Conservation (phyloP, 2,888 invertebrate genomes). For the Litoditis marina region DNA sequence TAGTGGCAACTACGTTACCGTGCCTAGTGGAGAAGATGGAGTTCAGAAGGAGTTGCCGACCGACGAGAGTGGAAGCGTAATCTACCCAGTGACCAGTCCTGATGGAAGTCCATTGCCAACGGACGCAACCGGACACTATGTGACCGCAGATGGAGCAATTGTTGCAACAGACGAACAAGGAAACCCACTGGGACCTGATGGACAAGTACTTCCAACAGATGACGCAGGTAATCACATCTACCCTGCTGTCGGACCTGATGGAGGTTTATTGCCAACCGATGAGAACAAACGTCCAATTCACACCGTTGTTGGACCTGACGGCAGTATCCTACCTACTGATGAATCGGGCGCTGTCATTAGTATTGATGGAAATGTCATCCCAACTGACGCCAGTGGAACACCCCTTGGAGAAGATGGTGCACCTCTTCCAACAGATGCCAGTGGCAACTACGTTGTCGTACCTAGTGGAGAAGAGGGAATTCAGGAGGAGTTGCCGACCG, state of each 20-base stretch:
- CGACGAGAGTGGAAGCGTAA: neutral
- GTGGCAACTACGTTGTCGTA: conserved; percentile 26
- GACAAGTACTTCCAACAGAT: conserved; percentile 30
- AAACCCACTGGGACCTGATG: conserved; percentile 12
- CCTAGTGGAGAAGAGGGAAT: conserved; percentile 11
- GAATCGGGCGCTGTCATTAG: conserved; percentile 1
- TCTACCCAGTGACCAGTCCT: conserved; percentile 14
- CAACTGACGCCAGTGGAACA: conserved; percentile 27
- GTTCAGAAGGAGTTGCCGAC: neutral
- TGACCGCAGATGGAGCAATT: conserved; percentile 7
- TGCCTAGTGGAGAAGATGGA: neutral
- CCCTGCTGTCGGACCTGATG: conserved; percentile 22
- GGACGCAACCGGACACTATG: conserved; percentile 19
- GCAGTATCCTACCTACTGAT: conserved; percentile 4
- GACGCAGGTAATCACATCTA: conserved; percentile 23
- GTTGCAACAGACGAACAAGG: conserved; percentile 12
- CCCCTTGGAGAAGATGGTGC: conserved; percentile 25
- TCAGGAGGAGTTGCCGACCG: conserved; percentile 15
- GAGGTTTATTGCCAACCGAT: neutral
- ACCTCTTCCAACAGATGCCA: conserved; percentile 16
- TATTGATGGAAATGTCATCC: conserved; percentile 9
- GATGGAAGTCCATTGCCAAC: conserved; percentile 19
- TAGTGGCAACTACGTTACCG: conserved; percentile 1
- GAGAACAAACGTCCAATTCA: conserved; percentile 9
- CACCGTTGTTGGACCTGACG: conserved; percentile 14